Evolutionary conservation across 30 jellyfish, hydroid and myxozoan genomes (phyloP), one percentile per base, ranked within the genome.

Genomic region (Cassiopea xamachana): DNA sequence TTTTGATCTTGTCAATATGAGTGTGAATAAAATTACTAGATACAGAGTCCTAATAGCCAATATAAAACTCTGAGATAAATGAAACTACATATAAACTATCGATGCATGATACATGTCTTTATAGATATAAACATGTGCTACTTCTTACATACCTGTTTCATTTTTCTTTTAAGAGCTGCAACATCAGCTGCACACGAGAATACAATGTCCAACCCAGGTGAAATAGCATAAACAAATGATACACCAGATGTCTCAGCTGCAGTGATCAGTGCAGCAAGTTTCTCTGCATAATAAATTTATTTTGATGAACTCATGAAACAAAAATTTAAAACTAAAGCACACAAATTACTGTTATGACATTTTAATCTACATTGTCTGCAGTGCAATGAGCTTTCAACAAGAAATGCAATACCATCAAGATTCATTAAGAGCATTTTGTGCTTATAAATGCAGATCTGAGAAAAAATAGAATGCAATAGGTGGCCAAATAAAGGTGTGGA

Each of bases 161-260:
- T 95, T 79, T 95, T 95, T 48, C 98, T 58, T 69, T 95, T 95
- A 60, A 95, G 84, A 5, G 99, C 99, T 39, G 97, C 91, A 69
- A 87, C 93, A 88, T 95, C 99, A 7, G 97, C 97, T 48, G 96
- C 94, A 82, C 93, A 77, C 1, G 99, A 88, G 91, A 92, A 96
- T 43, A 92, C 93, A 50, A 96, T 92, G 81, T 96, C 99, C 75
- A 96, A 78, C 1, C 99, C 99, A 89, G 99, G 99, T 13, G 99
- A 96, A 51, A 96, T 92, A 6, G 99, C 98, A 89, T 96, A 96
- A 1, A 96, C 98, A 89, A 96, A 96, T 1, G 93, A 83, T 27
- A 96, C 91, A 59, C 92, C 98, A 68, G 89, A 87, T 18, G 81
- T 73, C 15, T 87, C 89, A 1, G 98, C 93, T 78, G 97, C 91